Conservation (phyloP, 2,888 invertebrate genomes). For the Troilus luridus region DNA sequence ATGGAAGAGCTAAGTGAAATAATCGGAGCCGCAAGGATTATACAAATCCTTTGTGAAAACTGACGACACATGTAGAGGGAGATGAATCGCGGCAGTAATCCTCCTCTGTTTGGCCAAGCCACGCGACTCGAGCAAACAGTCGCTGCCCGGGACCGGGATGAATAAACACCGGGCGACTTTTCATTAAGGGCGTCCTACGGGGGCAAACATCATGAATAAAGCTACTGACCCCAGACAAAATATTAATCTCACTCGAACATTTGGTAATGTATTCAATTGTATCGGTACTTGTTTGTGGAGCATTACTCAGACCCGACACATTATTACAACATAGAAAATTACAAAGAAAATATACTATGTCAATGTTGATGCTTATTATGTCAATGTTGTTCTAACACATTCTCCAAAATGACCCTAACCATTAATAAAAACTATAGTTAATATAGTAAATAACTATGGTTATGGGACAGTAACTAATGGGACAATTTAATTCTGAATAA, state of each 20-base stretch:
- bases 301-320: no score
- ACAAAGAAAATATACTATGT: no score
- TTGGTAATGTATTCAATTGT: neutral
- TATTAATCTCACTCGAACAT: neutral
- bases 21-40: constrained; percentile 5
- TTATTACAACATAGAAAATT: no score
- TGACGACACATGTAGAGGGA: constrained; percentile 48
- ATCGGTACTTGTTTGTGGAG: neutral
- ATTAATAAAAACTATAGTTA: no score
- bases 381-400: no score
- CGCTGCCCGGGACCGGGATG: neutral
- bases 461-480: no score
- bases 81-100: constrained; percentile 43
- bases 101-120: constrained; percentile 44
- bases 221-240: neutral
- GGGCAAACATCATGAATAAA: constrained; percentile 47
- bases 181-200: neutral
- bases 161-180: constrained; percentile 28
- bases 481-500: no score
- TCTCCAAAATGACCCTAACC: no score
- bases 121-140: constrained; percentile 34
- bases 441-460: no score
- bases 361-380: no score
- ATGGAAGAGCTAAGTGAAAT: constrained; percentile 29
- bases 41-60: constrained; percentile 48